Percentiles rank a stretch among this genome's conserved stretches.
Conservation (phyloP, 37 sponge, comb jelly and placozoan genomes). For the Bolinopsis microptera region DNA sequence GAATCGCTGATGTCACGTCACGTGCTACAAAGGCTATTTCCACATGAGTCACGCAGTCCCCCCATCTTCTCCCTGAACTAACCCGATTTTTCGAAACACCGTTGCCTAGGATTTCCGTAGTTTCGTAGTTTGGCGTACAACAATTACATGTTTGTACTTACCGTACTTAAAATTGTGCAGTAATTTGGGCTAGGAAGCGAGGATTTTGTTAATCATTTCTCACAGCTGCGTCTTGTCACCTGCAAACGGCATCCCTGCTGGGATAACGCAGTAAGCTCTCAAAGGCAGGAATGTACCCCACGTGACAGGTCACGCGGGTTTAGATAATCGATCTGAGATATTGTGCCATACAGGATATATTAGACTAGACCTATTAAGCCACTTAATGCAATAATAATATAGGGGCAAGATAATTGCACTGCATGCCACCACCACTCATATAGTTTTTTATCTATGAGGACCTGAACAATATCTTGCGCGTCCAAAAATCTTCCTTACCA, state of each 20-base stretch:
- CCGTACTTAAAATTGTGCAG: background rate
- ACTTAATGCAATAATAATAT: slow-evolving; percentile 54
- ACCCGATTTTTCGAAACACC: background rate
- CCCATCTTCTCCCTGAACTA: background rate
- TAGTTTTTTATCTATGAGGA: slow-evolving; percentile 10
- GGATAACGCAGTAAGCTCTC: slow-evolving; percentile 12
- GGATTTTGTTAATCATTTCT: background rate
- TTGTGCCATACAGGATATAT: slow-evolving; percentile 46
- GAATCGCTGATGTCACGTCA: background rate
- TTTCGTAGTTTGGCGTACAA: background rate
- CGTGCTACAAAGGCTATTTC: background rate
- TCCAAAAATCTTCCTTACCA: background rate
- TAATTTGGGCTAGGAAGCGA: background rate
- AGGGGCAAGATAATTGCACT: slow-evolving; percentile 50
- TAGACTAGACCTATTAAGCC: background rate
- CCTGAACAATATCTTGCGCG: background rate
- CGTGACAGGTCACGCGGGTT: background rate
- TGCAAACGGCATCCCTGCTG: background rate
- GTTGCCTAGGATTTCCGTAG: background rate
- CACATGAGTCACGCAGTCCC: background rate
- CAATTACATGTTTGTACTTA: background rate
- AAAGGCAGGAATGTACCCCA: background rate
- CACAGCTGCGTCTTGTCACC: background rate
- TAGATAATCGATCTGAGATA: slow-evolving; percentile 17
- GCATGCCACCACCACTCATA: slow-evolving; percentile 58